phyloP scores from a whole-genome alignment of 2,797 vertebrate species.

The Syndactyla subalaris region DNA sequence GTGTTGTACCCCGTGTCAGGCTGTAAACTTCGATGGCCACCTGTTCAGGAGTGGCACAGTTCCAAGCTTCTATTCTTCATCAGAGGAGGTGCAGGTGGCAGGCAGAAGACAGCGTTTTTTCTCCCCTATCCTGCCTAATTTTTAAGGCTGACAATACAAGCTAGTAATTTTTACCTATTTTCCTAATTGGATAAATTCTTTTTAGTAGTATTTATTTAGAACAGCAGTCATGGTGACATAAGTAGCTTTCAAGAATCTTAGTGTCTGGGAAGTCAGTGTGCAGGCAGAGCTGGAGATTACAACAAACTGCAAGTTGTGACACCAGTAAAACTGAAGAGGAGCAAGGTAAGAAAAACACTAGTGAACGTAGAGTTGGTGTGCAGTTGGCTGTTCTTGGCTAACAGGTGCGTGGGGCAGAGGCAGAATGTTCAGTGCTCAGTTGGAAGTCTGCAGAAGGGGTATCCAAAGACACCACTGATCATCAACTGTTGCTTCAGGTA shows the following conservation, averaged over 20 bases:
- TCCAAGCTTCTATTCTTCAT: background rate
- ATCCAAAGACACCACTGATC: background rate
- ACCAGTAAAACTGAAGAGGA: accelerated
- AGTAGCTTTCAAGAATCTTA: background rate
- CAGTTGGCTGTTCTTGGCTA: background rate
- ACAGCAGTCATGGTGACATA: background rate
- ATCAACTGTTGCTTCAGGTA: background rate
- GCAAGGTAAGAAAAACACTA: background rate
- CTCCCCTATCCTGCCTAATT: background rate
- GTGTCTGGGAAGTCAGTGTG: background rate
- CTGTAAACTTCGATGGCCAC: background rate
- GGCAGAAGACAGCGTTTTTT: background rate
- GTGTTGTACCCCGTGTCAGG: accelerated
- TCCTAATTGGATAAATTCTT: background rate
- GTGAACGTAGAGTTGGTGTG: background rate
- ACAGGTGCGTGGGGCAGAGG: background rate
- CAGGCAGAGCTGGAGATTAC: background rate
- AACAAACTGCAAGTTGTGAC: background rate
- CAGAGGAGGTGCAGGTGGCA: background rate
- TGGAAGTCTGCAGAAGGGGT: background rate
- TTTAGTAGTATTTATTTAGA: background rate
- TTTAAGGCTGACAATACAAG: background rate
- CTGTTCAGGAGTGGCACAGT: background rate
- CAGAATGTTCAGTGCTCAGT: background rate
- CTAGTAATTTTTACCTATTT: background rate